Base-by-base conservation (phyloP, 37 sponge, comb jelly and placozoan species). In the Ianthella basta region DNA sequence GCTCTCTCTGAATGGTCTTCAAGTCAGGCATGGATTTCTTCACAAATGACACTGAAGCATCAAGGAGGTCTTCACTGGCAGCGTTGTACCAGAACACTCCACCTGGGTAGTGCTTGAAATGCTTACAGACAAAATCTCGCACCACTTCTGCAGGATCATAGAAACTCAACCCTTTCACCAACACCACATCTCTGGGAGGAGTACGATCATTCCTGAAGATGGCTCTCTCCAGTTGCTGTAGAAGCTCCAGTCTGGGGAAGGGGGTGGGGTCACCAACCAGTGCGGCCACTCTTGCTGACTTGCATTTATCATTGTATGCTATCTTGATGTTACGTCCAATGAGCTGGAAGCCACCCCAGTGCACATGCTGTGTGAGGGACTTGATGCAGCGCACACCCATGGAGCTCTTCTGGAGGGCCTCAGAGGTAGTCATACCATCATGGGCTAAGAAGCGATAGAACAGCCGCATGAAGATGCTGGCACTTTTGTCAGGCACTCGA, bases 311-410 rank as follows among this genome's bases (percentile, higher is more conserved):
- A 14, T 79, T 82, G 38, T 39, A 44, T 14, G 14, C 2, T 15
- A 92, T 60, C 24, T 35, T 34, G 24, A 91, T 70, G 30, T 91
- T 84, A 24, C 82, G 77, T 0, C 95, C 95, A 33, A 86, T 89
- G 13, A 92, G 84, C 67, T 89, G 90, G 37, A 86, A 89, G 39
- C 90, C 92, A 24, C 85, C 69, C 95, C 95, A 95, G 74, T 95
- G 92, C 21, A 84, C 54, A 41, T 80, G 84, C 37, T 87, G 88
- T 23, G 90, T 81, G 57, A 88, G 89, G 65, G 77, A 72, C 40
- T 40, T 37, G 82, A 92, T 81, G 55, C 92, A 89, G 18, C 95
- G 67, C 53, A 95, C 33, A 54, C 86, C 87, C 27, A 81, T 87
- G 8, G 83, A 86, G 54, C 92, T 72, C 57, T 92, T 92, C 80